Percentiles rank a stretch among this genome's conserved stretches.
These are phyloP conservation scores for Eupsilia transversa DNA, from an alignment of 2,888 invertebrate species.

Conservation along the genomic window DNA sequence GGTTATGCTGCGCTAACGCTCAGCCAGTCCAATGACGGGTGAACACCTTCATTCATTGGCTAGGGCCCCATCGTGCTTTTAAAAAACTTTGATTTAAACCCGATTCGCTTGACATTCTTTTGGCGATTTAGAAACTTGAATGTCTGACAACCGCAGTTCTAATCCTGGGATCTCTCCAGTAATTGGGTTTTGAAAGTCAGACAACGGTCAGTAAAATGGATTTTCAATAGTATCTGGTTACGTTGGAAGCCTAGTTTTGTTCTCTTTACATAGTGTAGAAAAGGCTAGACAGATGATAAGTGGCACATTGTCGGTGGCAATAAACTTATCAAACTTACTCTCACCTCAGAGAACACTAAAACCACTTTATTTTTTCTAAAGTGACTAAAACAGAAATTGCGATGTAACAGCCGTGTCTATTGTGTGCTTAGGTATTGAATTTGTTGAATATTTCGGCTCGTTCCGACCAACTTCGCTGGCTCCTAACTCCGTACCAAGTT, in stretches of 20 bases:
- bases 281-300: background rate
- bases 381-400: slow-evolving; percentile 35
- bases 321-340: slow-evolving; percentile 16
- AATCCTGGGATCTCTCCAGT: slow-evolving; percentile 10
- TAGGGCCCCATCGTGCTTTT: background rate
- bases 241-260: background rate
- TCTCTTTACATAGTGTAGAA: background rate
- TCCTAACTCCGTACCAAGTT: slow-evolving; percentile 84
- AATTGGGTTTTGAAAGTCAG: slow-evolving; percentile 38
- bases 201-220: slow-evolving; percentile 26
- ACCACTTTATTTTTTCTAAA: slow-evolving; percentile 33
- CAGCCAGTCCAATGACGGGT: background rate
- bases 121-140: slow-evolving; percentile 15
- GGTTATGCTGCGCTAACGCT: background rate
- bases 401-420: slow-evolving; percentile 50
- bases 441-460: slow-evolving; percentile 84
- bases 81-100: background rate
- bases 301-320: background rate
- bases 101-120: background rate
- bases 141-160: slow-evolving; percentile 13
- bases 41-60: background rate
- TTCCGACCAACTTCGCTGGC: slow-evolving; percentile 76
- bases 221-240: background rate
- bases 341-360: slow-evolving; percentile 13
- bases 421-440: slow-evolving; percentile 78